Percentiles rank a stretch among this genome's conserved stretches.
Evolutionary conservation across 2,888 invertebrate genomes (phyloP).

Genomic region (Cantharis flavilabris): DNA sequence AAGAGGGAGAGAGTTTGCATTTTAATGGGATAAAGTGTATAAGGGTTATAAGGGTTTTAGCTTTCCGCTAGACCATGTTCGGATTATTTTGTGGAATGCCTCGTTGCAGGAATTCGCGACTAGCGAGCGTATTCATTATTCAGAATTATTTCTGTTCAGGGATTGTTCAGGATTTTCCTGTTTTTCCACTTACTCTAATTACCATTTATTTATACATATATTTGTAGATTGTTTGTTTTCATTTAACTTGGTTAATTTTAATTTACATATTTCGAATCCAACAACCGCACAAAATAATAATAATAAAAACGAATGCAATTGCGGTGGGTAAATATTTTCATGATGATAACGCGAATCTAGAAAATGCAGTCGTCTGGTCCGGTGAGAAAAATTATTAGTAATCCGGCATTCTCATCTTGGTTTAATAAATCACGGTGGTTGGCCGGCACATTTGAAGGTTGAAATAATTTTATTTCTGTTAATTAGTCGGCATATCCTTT

Average conservation of each 20-base stretch:
- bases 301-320: background rate
- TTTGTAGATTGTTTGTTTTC: background rate
- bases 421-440: conserved; percentile 25
- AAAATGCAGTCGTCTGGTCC: background rate
- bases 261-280: background rate
- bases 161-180: conserved; percentile 24
- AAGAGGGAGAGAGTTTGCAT: conserved; percentile 30
- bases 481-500: conserved; percentile 31
- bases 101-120: conserved; percentile 21
- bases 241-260: background rate
- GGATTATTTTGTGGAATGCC: conserved; percentile 26
- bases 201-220: conserved; percentile 5
- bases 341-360: background rate
- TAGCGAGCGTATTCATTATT: conserved; percentile 21
- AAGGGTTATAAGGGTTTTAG: conserved; percentile 20
- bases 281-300: background rate
- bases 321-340: background rate
- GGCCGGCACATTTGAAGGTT: conserved; percentile 30
- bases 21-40: conserved; percentile 27
- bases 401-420: conserved; percentile 18
- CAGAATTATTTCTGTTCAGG: conserved; percentile 22
- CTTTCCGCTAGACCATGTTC: conserved; percentile 25
- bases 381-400: conserved; percentile 22
- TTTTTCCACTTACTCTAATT: conserved; percentile 20
- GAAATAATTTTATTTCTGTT: conserved; percentile 31